Conservation (phyloP, 2,113 vertebrate genomes). For the Channa maculata region DNA sequence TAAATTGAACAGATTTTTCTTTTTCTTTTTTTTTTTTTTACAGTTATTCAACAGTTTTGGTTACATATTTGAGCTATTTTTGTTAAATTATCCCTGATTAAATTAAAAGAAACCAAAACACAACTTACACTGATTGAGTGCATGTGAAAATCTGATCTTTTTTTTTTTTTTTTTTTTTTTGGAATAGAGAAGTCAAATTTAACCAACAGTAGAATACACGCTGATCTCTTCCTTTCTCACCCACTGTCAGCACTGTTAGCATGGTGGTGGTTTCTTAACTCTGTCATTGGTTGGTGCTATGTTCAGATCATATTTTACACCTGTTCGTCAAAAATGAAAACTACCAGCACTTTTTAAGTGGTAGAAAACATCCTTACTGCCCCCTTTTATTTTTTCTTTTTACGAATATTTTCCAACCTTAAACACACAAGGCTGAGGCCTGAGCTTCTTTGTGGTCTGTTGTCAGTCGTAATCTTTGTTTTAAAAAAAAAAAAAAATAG, state of each 20-base stretch:
- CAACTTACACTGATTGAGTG: too few species aligned
- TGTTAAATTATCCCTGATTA: too few species aligned
- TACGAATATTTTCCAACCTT: background rate
- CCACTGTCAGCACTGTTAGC: too few species aligned
- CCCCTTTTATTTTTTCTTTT: background rate
- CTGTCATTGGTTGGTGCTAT: background rate
- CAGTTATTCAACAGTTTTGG: too few species aligned
- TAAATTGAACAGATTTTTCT: too few species aligned
- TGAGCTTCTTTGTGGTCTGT: conserved; percentile 85
- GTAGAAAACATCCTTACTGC: background rate
- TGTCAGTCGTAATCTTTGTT: conserved; percentile 73
- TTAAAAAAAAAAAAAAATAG: too few species aligned
- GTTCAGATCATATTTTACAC: too few species aligned
- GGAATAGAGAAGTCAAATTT: background rate
- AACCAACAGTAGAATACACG: background rate
- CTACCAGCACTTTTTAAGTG: too few species aligned
- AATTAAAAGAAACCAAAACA: background rate
- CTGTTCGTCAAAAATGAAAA: too few species aligned
- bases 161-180: too few species aligned
- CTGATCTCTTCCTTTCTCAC: background rate
- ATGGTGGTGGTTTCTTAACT: background rate
- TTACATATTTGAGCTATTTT: too few species aligned
- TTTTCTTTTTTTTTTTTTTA: too few species aligned
- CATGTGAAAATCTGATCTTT: background rate
- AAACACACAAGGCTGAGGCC: background rate